These are phyloP conservation scores for Sylvicola cinctus DNA, from an alignment of 2,888 invertebrate species.

Conservation along the genomic window DNA sequence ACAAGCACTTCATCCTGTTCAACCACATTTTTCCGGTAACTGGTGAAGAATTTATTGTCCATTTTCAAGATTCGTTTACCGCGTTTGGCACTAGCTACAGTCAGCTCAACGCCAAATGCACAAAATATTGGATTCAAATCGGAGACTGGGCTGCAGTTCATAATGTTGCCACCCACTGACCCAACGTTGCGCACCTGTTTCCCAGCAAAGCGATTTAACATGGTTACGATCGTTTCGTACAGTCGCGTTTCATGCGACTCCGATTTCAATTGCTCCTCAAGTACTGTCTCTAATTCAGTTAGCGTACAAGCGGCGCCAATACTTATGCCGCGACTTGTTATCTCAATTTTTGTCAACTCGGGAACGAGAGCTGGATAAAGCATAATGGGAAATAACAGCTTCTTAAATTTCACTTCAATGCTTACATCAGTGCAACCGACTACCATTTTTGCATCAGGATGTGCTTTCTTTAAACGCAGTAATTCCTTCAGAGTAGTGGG, in stretches of 20 bases:
- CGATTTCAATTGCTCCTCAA: slow-evolving; percentile 33
- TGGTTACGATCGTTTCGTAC: slow-evolving; percentile 49
- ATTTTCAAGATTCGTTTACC: slow-evolving; percentile 40
- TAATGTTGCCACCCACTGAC: slow-evolving; percentile 78
- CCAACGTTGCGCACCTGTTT: slow-evolving; percentile 89
- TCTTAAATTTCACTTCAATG: slow-evolving; percentile 78
- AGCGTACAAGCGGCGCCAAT: slow-evolving; percentile 68
- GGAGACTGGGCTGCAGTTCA: slow-evolving; percentile 91
- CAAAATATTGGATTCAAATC: slow-evolving; percentile 85
- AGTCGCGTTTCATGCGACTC: slow-evolving; percentile 38
- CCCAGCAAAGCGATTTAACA: slow-evolving; percentile 90
- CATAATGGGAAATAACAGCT: slow-evolving; percentile 54
- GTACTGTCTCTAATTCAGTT: slow-evolving; percentile 43
- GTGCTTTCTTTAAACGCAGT: slow-evolving; percentile 39
- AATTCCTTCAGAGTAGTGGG: slow-evolving; percentile 46
- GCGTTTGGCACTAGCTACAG: slow-evolving; percentile 32
- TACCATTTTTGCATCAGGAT: slow-evolving; percentile 56
- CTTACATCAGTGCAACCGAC: slow-evolving; percentile 83
- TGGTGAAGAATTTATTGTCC: slow-evolving; percentile 64
- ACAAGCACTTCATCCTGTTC: slow-evolving; percentile 58
- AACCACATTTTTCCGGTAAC: slow-evolving; percentile 61
- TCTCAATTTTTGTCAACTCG: slow-evolving; percentile 40
- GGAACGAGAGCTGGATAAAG: slow-evolving; percentile 48
- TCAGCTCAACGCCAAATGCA: slow-evolving; percentile 40
- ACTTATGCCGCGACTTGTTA: slow-evolving; percentile 33